Percentiles rank a stretch among this genome's conserved stretches.
Evolutionary conservation across 2,888 invertebrate species (phyloP).

Genomic region (Linnaemya tessellans): DNA sequence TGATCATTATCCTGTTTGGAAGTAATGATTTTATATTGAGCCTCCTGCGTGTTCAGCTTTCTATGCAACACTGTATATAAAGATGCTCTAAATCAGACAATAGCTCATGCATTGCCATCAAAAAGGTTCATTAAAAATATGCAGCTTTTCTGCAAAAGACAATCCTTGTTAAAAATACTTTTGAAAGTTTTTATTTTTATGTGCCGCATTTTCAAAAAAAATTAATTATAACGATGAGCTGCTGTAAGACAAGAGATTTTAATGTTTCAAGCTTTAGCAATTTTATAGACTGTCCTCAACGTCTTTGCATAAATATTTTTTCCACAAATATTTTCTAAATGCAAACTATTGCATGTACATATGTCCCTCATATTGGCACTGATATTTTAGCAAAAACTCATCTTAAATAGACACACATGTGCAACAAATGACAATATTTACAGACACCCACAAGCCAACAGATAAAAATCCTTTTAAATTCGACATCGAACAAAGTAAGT

Average conservation of each 20-base stretch:
- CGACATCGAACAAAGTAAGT: slow-evolving; percentile 28
- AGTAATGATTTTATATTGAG: too few species aligned
- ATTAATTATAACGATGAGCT: slow-evolving; percentile 24
- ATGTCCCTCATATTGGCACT: slow-evolving; percentile 16
- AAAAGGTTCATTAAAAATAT: slow-evolving; percentile 4
- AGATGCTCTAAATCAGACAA: background rate
- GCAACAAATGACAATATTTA: slow-evolving; percentile 58
- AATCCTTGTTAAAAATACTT: background rate
- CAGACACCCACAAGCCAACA: slow-evolving; percentile 1
- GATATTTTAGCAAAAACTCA: slow-evolving; percentile 21
- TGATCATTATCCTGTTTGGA: too few species aligned
- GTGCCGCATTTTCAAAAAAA: background rate
- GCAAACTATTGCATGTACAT: background rate
- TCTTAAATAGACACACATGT: slow-evolving; percentile 53
- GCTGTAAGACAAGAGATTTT: slow-evolving; percentile 34
- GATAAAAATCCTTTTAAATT: background rate
- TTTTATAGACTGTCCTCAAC: slow-evolving; percentile 6
- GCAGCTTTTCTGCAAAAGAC: background rate
- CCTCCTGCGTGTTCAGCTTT: too few species aligned
- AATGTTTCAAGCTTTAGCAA: slow-evolving; percentile 10
- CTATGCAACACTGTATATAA: background rate
- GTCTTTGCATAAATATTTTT: background rate
- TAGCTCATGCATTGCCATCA: background rate
- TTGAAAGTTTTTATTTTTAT: background rate
- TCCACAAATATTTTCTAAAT: background rate